Percentiles rank a stretch among this genome's conserved stretches.
These are phyloP conservation scores for Apantesis nais DNA, from an alignment of 2,888 invertebrate species.

Conservation along the genomic window DNA sequence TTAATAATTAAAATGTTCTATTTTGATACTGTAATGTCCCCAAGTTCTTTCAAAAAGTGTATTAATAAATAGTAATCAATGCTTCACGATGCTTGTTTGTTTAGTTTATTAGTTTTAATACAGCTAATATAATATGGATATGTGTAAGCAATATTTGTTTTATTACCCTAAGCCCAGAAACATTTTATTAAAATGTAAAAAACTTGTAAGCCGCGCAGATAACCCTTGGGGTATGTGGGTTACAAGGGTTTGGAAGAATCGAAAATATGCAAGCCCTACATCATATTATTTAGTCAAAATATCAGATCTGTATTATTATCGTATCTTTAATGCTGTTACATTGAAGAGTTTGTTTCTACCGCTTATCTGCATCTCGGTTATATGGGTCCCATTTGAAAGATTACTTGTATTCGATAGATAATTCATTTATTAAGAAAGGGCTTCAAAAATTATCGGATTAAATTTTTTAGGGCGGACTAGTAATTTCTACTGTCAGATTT, in stretches of 20 bases:
- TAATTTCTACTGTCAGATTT: not conserved
- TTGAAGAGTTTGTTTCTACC: too few relatives aligned
- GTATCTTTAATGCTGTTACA: too few relatives aligned
- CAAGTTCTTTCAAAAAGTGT: conserved; percentile 23
- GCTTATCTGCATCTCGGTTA: too few relatives aligned
- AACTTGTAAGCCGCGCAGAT: not conserved
- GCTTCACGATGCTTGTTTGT: conserved; percentile 61
- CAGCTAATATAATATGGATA: conserved; percentile 65
- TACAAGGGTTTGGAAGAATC: too few relatives aligned
- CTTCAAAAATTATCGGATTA: not conserved
- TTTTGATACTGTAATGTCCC: conserved; percentile 32
- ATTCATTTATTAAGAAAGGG: too few relatives aligned
- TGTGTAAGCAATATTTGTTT: conserved; percentile 61
- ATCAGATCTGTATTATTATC: too few relatives aligned
- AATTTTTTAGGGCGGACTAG: not conserved
- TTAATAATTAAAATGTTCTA: conserved; percentile 28
- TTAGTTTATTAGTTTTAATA: conserved; percentile 57
- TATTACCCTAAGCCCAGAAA: conserved; percentile 16
- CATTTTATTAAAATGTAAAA: not conserved
- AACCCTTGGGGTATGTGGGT: too few relatives aligned
- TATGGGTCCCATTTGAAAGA: too few relatives aligned
- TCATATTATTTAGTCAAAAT: not conserved
- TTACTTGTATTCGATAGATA: too few relatives aligned
- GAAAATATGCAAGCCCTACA: too few relatives aligned
- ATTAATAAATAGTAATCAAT: conserved; percentile 46